Conservation (phyloP, 2,797 vertebrate species). For the Pipistrellus nathusii region DNA sequence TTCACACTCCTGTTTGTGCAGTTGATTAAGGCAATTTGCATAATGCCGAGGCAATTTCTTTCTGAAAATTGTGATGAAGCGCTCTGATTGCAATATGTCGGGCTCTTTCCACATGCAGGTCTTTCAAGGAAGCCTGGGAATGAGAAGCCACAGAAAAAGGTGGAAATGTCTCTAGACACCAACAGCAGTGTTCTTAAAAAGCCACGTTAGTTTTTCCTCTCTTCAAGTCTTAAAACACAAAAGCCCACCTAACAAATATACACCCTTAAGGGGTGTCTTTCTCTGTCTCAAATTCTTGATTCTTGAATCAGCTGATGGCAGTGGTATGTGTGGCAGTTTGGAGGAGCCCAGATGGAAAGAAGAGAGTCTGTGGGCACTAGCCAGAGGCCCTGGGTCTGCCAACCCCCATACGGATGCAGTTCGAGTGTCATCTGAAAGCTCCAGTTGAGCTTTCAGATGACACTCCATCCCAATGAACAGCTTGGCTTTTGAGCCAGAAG, state of each 20-base stretch:
- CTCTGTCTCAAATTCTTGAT: neutral
- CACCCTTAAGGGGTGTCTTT: neutral
- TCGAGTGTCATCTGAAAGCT: neutral
- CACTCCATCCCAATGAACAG: neutral
- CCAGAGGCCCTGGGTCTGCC: neutral
- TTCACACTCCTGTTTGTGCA: conserved; percentile 81
- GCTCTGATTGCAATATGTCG: conserved; percentile 67
- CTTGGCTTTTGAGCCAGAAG: neutral
- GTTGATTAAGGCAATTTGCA: conserved; percentile 84
- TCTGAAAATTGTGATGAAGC: conserved; percentile 78
- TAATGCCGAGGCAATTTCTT: conserved; percentile 85
- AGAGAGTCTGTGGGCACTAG: too few species aligned
- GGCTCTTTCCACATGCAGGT: neutral
- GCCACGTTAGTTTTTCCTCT: neutral
- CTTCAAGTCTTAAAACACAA: neutral
- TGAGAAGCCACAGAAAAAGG: neutral
- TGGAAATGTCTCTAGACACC: neutral
- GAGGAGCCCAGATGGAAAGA: neutral
- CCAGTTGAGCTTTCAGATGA: neutral
- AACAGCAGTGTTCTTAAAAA: conserved; percentile 3
- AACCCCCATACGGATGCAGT: neutral
- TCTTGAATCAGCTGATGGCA: neutral
- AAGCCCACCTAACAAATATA: neutral
- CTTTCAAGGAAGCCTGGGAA: conserved; percentile 57
- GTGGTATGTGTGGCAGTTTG: neutral